Conservation (phyloP, 2,113 vertebrate genomes). For the Anolis sagrei region DNA sequence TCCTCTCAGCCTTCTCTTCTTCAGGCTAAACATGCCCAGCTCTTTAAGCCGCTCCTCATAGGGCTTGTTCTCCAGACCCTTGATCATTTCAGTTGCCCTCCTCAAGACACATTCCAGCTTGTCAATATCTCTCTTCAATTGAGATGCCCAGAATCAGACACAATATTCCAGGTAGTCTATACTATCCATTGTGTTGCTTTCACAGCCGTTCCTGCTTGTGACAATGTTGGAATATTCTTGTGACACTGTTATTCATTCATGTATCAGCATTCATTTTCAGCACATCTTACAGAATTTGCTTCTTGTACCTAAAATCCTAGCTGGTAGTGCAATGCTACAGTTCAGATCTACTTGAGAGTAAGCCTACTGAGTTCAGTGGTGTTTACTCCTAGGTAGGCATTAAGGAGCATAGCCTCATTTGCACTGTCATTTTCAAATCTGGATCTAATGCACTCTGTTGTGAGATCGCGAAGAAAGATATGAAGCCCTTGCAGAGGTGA, state of each 20-base stretch:
- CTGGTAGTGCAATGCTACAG: not conserved
- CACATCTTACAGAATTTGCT: not conserved
- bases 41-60: no score
- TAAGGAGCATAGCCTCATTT: not conserved
- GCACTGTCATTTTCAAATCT: not conserved
- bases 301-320: not conserved
- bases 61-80: no score
- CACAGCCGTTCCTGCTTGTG: not conserved
- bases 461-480: not conserved
- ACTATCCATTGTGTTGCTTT: not conserved
- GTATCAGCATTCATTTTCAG: not conserved
- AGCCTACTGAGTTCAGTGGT: not conserved
- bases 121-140: no score
- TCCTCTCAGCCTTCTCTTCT: no score
- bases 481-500: not conserved
- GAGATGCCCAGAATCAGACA: no score
- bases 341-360: not conserved
- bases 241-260: not conserved
- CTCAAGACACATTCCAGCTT: no score
- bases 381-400: not conserved
- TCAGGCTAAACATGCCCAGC: no score
- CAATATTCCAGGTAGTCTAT: no score
- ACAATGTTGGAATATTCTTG: not conserved
- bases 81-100: no score
- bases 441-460: not conserved